These are phyloP conservation scores for Vanessa atalanta DNA, from an alignment of 1,140 invertebrate species.

Conservation along the genomic window DNA sequence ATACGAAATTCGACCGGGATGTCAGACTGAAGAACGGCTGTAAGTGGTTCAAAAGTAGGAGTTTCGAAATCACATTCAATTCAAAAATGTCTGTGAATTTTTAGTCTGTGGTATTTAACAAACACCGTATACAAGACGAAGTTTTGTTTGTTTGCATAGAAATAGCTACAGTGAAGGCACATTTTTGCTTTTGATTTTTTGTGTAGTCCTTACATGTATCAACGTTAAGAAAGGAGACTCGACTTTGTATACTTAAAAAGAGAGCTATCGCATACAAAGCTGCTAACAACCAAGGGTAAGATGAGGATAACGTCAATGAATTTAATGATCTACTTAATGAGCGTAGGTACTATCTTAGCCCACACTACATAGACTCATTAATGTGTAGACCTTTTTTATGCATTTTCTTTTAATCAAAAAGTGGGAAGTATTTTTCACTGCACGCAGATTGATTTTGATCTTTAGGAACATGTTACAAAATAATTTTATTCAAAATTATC, in stretches of 20 bases:
- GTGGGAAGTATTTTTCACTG: conserved; percentile 18
- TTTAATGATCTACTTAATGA: conserved; percentile 50
- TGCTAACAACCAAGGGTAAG: conserved; percentile 43
- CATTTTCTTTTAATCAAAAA: conserved; percentile 41
- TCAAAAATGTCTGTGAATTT: conserved; percentile 28
- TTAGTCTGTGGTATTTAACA: conserved; percentile 26
- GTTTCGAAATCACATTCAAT: conserved; percentile 33
- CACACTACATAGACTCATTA: conserved; percentile 43
- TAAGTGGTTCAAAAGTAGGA: conserved; percentile 42
- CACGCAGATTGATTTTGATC: conserved; percentile 5
- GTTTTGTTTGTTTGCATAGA: conserved; percentile 24
- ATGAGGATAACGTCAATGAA: conserved; percentile 42
- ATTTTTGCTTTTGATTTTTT: conserved; percentile 27
- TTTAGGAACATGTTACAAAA: not conserved
- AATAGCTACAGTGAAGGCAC: conserved; percentile 3
- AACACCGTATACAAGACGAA: conserved; percentile 17
- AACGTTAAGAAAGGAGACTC: conserved; percentile 33
- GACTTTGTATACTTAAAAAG: conserved; percentile 26
- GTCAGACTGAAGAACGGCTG: conserved; percentile 42
- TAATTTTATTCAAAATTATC: not conserved
- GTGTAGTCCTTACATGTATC: conserved; percentile 27
- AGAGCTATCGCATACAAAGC: conserved; percentile 33
- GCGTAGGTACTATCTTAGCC: conserved; percentile 41
- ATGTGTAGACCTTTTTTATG: conserved; percentile 38
- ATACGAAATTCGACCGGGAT: conserved; percentile 55